A percentile compares a stretch with the other conserved stretches of the same genome.
These are phyloP conservation scores for Urosaurus nigricauda DNA, from an alignment of 2,797 vertebrate species.

Conservation along the genomic window DNA sequence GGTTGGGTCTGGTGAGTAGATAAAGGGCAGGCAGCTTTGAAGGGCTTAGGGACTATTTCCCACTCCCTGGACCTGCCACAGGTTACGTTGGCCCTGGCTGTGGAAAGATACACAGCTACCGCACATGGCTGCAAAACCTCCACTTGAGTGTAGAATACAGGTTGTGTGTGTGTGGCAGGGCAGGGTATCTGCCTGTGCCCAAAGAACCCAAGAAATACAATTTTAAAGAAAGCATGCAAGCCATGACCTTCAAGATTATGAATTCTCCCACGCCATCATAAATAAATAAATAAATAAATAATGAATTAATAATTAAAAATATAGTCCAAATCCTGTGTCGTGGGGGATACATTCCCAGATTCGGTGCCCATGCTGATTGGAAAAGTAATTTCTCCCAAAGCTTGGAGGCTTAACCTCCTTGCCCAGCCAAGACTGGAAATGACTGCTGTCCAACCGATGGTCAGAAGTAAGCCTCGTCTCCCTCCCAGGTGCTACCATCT, in stretches of 20 bases:
- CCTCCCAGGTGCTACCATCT: rapidly evolving
- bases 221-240: not conserved
- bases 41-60: not conserved
- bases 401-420: not conserved
- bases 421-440: not conserved
- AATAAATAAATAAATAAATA: not conserved
- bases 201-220: not conserved
- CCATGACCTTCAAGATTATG: not conserved
- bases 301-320: too few species aligned
- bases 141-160: not conserved
- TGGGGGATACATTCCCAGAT: too few species aligned
- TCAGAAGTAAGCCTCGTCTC: too few species aligned
- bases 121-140: not conserved
- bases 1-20: too few species aligned
- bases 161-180: not conserved
- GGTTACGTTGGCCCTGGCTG: not conserved
- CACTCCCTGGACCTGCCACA: not conserved
- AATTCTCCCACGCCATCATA: too few species aligned
- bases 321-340: too few species aligned
- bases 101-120: not conserved
- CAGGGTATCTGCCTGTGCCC: too few species aligned
- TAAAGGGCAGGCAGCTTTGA: too few species aligned
- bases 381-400: not conserved
- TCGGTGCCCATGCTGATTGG: not conserved
- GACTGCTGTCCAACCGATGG: too few species aligned